phyloP scores from a whole-genome alignment of 2,797 vertebrate species.

The Rhyacichthys aspro region DNA sequence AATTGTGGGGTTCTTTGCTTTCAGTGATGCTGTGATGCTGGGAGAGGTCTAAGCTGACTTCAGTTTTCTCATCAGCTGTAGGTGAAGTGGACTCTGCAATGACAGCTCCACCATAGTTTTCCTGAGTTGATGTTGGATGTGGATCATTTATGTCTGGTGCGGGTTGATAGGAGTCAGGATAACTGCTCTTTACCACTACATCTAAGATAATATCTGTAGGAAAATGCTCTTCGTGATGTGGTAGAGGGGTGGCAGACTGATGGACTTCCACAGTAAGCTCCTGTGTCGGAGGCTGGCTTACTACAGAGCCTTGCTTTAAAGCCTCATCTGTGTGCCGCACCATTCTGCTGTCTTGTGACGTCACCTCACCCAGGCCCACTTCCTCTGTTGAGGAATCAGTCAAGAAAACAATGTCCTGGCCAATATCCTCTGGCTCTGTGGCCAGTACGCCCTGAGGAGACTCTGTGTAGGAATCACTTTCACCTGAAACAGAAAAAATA shows the following conservation, averaged over 20 bases:
- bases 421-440: constrained; percentile 78
- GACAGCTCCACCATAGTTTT: background rate
- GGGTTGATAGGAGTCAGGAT: constrained; percentile 45
- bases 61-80: too few species aligned
- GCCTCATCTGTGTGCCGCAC: constrained; percentile 79
- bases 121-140: constrained; percentile 16
- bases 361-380: constrained; percentile 64
- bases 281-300: background rate
- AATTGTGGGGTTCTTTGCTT: background rate
- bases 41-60: constrained; percentile 6
- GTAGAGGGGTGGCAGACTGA: constrained; percentile 25
- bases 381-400: constrained; percentile 83
- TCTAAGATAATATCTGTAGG: constrained; percentile 37
- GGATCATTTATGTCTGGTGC: constrained; percentile 20
- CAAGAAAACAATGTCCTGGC: constrained; percentile 81
- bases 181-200: constrained; percentile 33
- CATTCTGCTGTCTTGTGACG: constrained; percentile 71
- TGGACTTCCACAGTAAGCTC: constrained; percentile 17
- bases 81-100: constrained; percentile 19
- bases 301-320: constrained; percentile 41
- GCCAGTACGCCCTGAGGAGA: constrained; percentile 67
- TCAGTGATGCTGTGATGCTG: constrained; percentile 22
- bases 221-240: constrained; percentile 30
- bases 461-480: constrained; percentile 70
- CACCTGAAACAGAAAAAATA: constrained; percentile 52